phyloP scores from a whole-genome alignment of 2,113 vertebrate genomes.

The Procavia capensis region DNA sequence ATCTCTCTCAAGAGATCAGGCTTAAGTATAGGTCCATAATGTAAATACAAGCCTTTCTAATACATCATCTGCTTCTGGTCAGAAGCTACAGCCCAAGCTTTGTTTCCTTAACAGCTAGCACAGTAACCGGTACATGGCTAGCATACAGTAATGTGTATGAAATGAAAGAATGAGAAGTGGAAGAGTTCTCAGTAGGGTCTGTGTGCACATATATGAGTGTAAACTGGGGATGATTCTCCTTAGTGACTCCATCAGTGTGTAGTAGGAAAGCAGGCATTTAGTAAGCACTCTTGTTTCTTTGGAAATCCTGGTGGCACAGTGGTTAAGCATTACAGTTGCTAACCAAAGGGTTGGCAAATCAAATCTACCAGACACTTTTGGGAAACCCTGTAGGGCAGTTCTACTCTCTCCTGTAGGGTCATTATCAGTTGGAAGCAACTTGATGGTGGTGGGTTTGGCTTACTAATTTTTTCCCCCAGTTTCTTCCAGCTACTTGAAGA shows the following conservation, averaged over 20 bases:
- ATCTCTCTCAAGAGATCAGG: not conserved
- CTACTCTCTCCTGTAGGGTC: too few species aligned
- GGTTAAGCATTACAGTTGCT: too few species aligned
- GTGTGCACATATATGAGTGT: not conserved
- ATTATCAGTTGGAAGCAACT: too few species aligned
- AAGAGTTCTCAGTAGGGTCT: not conserved
- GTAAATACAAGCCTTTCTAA: constrained; percentile 3
- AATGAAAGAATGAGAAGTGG: not conserved
- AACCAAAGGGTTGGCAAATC: too few species aligned
- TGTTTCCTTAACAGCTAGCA: not conserved
- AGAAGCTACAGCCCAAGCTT: not conserved
- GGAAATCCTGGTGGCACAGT: too few species aligned
- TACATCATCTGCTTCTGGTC: not conserved
- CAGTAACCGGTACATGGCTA: not conserved
- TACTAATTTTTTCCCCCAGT: too few species aligned
- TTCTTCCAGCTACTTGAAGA: not conserved
- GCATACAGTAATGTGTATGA: not conserved
- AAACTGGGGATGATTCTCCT: not conserved
- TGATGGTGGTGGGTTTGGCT: too few species aligned
- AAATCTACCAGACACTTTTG: too few species aligned
- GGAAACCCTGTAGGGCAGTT: too few species aligned
- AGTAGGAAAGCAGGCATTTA: not conserved
- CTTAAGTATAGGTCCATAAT: not conserved
- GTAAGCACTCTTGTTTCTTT: not conserved
- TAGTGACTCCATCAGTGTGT: not conserved